Evolutionary conservation across 2,797 vertebrate species (phyloP).

Genomic region (Aselliscus stoliczkanus): DNA sequence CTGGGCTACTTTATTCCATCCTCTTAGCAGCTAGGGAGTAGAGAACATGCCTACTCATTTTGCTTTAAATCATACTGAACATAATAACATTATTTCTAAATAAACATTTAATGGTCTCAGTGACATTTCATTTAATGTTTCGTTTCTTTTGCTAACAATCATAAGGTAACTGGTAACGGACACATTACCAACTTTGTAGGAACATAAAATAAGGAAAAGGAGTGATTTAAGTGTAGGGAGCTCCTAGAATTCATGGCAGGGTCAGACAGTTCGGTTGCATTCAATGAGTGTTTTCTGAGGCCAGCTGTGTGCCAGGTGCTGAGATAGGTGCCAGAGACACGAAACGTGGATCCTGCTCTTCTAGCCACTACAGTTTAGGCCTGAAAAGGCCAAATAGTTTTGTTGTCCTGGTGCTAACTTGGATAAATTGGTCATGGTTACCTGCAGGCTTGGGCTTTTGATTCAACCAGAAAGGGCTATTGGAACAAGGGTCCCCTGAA

Average conservation of each 20-base stretch:
- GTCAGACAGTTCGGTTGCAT: background rate
- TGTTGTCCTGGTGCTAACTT: background rate
- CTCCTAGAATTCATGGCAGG: background rate
- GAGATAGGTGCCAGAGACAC: background rate
- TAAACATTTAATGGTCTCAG: background rate
- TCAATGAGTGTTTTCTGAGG: background rate
- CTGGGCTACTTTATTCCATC: background rate
- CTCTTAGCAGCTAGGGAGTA: background rate
- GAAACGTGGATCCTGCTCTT: background rate
- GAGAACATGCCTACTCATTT: background rate
- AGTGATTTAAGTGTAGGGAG: background rate
- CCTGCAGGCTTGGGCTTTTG: background rate
- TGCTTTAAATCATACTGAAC: background rate
- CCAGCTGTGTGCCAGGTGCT: too few relatives aligned
- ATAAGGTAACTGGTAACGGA: background rate
- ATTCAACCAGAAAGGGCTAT: background rate
- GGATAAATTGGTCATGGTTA: background rate
- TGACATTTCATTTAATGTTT: background rate
- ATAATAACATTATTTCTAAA: background rate
- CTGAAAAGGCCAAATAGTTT: background rate
- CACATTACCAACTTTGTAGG: background rate
- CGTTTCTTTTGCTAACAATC: constrained; percentile 2
- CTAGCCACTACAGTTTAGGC: background rate
- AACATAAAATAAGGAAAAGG: constrained; percentile 12
- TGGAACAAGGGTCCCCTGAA: background rate